These are phyloP conservation scores for Sphaerophoria rueppellii DNA, from an alignment of 2,888 invertebrate species.

Conservation along the genomic window DNA sequence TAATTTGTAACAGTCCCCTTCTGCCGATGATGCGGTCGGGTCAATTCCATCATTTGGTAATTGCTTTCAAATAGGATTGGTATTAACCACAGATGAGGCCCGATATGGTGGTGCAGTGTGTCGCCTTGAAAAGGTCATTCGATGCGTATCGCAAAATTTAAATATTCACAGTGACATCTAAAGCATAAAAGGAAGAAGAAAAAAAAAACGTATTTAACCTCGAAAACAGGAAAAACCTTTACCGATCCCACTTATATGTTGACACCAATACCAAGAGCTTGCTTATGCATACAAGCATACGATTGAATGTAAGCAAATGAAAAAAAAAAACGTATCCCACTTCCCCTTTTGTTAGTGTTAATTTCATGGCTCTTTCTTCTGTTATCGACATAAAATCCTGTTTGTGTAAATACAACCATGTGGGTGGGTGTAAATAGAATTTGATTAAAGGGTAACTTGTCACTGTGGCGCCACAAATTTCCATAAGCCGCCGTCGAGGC, in stretches of 20 bases:
- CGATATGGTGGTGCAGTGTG: conserved; percentile 29
- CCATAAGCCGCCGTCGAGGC: conserved; percentile 64
- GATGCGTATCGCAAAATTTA: conserved; percentile 46
- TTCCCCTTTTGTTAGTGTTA: conserved; percentile 51
- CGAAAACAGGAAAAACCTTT: conserved; percentile 16
- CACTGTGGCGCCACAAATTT: conserved; percentile 78
- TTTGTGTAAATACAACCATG: conserved; percentile 73
- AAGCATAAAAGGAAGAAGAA: neutral
- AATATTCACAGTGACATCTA: conserved; percentile 33
- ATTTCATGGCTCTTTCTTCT: conserved; percentile 70
- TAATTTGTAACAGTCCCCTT: conserved; percentile 31
- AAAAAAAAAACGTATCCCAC: neutral
- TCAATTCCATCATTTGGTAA: conserved; percentile 61
- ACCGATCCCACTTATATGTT: conserved; percentile 8
- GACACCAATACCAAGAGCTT: conserved; percentile 5
- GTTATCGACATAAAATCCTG: conserved; percentile 73
- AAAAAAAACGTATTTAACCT: conserved; percentile 34
- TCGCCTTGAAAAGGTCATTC: conserved; percentile 50
- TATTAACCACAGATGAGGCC: conserved; percentile 65
- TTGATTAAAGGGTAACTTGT: conserved; percentile 78
- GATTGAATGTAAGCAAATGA: neutral
- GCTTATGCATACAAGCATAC: neutral
- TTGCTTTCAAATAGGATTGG: conserved; percentile 71
- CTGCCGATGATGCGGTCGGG: conserved; percentile 25
- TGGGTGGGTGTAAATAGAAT: conserved; percentile 79